These are phyloP conservation scores for Cheilosia grossa DNA, from an alignment of 2,888 invertebrate genomes.

Conservation along the genomic window DNA sequence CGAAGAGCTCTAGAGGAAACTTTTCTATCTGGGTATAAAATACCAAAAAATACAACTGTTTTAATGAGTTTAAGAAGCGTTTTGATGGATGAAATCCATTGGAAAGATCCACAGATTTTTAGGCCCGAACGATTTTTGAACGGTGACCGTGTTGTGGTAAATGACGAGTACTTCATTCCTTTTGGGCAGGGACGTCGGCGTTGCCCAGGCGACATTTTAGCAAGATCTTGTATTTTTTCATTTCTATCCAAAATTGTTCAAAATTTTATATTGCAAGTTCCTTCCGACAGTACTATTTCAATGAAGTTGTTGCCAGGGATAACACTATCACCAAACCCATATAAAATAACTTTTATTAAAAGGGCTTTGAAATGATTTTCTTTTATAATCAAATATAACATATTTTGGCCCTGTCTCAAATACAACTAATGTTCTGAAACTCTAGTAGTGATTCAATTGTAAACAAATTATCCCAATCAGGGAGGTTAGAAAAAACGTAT, in stretches of 20 bases:
- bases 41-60: constrained; percentile 85
- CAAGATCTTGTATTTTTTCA: constrained; percentile 86
- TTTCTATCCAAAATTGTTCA: constrained; percentile 86
- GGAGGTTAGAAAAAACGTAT: no score
- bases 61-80: constrained; percentile 85
- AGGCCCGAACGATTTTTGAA: constrained; percentile 87
- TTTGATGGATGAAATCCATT: constrained; percentile 85
- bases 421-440: no score
- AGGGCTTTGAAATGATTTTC: background rate
- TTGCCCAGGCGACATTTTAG: constrained; percentile 87
- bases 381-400: no score
- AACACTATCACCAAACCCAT: constrained; percentile 85
- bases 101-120: constrained; percentile 86
- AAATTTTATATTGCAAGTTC: constrained; percentile 84
- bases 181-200: constrained; percentile 85
- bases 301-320: constrained; percentile 84
- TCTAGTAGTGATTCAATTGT: no score
- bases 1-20: constrained; percentile 85
- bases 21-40: constrained; percentile 84
- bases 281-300: constrained; percentile 81
- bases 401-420: no score
- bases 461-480: no score
- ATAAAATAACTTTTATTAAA: constrained; percentile 82
- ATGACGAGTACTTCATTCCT: constrained; percentile 81
- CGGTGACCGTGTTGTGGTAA: constrained; percentile 77